Percentiles rank a stretch among this genome's conserved stretches.
phyloP scores from a whole-genome alignment of 92 coral and sea anemone species.

The Paragorgia papillata region DNA sequence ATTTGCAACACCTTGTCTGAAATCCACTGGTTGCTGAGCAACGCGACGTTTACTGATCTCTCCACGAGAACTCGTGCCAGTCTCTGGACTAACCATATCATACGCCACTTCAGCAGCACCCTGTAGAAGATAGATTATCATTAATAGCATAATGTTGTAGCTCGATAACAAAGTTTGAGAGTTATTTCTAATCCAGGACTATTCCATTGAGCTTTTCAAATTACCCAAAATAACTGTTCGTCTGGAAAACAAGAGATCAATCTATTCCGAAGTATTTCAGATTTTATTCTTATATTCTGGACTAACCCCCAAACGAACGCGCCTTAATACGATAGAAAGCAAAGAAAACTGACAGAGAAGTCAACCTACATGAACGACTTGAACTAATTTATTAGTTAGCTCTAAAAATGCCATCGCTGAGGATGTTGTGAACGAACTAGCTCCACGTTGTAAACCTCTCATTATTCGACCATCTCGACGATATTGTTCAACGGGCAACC shows the following conservation, averaged over 20 bases:
- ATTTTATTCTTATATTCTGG: no score
- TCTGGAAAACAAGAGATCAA: no score
- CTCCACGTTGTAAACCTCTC: conserved; percentile 96
- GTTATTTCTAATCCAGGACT: no score
- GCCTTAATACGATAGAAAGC: no score
- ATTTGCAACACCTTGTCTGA: conserved; percentile 93
- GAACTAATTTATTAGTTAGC: conserved; percentile 89
- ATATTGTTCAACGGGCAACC: conserved; percentile 98
- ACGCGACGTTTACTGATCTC: conserved; percentile 63
- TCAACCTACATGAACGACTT: conserved; percentile 77
- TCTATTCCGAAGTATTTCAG: no score
- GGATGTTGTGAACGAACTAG: conserved; percentile 95
- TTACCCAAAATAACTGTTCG: no score
- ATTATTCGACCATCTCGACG: conserved; percentile 97
- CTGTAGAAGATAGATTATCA: conserved; percentile 30
- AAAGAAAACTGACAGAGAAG: no score
- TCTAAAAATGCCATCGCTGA: conserved; percentile 99
- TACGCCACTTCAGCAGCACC: conserved; percentile 97
- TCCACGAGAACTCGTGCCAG: conserved; percentile 73
- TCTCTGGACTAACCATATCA: conserved; percentile 93
- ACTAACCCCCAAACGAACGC: no score
- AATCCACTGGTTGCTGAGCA: conserved; percentile 91
- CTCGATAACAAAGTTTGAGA: no score
- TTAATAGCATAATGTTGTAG: not conserved
- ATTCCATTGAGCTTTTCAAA: no score